Evolutionary conservation across 2,888 invertebrate genomes (phyloP).

Genomic region (Rhimphoctona megacephalus): DNA sequence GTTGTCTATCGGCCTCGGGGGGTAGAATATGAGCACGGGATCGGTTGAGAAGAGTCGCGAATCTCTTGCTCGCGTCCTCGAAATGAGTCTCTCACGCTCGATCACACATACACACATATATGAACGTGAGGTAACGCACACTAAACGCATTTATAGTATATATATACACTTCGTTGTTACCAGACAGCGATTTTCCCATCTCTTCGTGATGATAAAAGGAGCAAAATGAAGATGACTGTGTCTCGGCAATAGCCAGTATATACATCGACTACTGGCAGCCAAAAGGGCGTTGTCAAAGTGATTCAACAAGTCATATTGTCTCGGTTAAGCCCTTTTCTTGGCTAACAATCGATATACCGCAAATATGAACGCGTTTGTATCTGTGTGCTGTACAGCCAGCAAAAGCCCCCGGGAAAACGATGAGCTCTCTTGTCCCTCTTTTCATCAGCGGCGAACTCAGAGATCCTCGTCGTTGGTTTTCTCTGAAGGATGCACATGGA

Average conservation of each 20-base stretch:
- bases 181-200: constrained; percentile 69
- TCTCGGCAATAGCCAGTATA: constrained; percentile 18
- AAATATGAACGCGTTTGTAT: background rate
- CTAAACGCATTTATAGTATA: constrained; percentile 28
- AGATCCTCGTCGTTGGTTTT: constrained; percentile 55
- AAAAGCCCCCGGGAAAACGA: constrained; percentile 66
- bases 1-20: constrained; percentile 44
- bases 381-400: constrained; percentile 20
- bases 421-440: constrained; percentile 65
- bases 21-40: constrained; percentile 40
- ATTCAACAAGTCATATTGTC: background rate
- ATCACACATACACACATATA: constrained; percentile 51
- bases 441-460: constrained; percentile 59
- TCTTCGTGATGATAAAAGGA: constrained; percentile 55
- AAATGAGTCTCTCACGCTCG: constrained; percentile 73
- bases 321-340: constrained; percentile 15
- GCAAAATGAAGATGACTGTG: constrained; percentile 43
- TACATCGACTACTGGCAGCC: background rate
- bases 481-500: constrained; percentile 33
- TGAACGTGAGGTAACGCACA: constrained; percentile 40
- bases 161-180: constrained; percentile 40
- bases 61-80: constrained; percentile 65
- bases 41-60: constrained; percentile 60
- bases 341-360: background rate
- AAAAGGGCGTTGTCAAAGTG: constrained; percentile 24